phyloP scores from a whole-genome alignment of 2,888 invertebrate species.

The Cinara cedri region DNA sequence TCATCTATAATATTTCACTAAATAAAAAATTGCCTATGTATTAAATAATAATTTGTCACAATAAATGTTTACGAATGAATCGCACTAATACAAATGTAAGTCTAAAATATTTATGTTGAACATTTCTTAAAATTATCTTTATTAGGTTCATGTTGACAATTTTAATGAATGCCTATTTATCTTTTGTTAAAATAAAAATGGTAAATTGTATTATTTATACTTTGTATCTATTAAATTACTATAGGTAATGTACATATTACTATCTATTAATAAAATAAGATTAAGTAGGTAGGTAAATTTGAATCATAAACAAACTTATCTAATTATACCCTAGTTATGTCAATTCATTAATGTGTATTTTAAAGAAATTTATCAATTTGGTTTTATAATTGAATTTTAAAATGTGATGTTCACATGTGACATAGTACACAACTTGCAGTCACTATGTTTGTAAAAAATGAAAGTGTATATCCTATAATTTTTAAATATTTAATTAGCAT shows the following conservation, averaged over 20 bases:
- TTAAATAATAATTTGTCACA: background rate
- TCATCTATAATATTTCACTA: background rate
- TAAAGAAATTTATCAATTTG: conserved; percentile 1
- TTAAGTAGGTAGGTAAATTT: background rate
- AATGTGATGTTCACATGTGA: conserved; percentile 10
- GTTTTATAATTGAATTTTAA: conserved; percentile 13
- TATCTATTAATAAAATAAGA: conserved; percentile 10
- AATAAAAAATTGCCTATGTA: too few relatives aligned
- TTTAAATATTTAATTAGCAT: background rate
- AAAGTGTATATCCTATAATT: conserved; percentile 16
- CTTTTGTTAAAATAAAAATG: background rate
- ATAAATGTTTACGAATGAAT: conserved; percentile 4
- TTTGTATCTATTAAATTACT: background rate
- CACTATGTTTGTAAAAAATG: conserved; percentile 6
- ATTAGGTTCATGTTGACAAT: too few relatives aligned
- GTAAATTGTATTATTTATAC: background rate
- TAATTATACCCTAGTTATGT: background rate
- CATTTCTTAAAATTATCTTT: too few relatives aligned
- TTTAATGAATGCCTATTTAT: too few relatives aligned
- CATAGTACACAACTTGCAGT: background rate
- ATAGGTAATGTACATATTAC: background rate
- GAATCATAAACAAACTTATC: conserved; percentile 14
- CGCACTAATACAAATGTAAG: background rate
- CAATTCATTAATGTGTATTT: background rate
- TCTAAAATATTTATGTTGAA: background rate